Evolutionary conservation across 1,140 invertebrate genomes (phyloP).

Genomic region (Hermetia illucens): DNA sequence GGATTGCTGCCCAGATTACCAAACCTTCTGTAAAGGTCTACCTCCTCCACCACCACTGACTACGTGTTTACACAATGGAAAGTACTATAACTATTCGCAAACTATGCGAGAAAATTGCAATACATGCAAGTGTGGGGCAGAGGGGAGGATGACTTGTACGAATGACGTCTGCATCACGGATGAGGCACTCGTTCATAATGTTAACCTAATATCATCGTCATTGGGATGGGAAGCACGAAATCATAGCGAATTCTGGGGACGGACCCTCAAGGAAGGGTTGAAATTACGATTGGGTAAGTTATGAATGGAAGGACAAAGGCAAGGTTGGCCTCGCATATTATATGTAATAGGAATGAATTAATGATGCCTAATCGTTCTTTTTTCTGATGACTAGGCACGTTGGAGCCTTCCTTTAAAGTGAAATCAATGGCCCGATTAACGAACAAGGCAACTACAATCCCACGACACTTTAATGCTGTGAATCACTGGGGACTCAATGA

Average conservation of each 20-base stretch:
- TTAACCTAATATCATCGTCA: slow-evolving; percentile 41
- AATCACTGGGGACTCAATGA: slow-evolving; percentile 57
- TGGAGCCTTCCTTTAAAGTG: slow-evolving; percentile 41
- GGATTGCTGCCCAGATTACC: slow-evolving; percentile 84
- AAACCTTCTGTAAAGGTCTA: slow-evolving; percentile 46
- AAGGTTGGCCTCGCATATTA: background rate
- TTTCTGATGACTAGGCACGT: slow-evolving; percentile 37
- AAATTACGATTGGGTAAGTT: slow-evolving; percentile 54
- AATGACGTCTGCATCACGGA: slow-evolving; percentile 59
- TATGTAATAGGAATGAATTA: slow-evolving; percentile 14
- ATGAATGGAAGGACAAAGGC: slow-evolving; percentile 9
- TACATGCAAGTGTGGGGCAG: slow-evolving; percentile 47
- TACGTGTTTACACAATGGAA: background rate
- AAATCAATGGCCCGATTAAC: slow-evolving; percentile 53
- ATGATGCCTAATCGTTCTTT: too few relatives aligned
- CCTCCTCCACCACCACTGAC: background rate
- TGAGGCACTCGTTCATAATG: slow-evolving; percentile 42
- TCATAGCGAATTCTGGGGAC: slow-evolving; percentile 71
- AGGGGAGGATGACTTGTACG: slow-evolving; percentile 50
- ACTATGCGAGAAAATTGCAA: slow-evolving; percentile 57
- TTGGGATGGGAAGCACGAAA: slow-evolving; percentile 63
- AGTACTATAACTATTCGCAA: background rate
- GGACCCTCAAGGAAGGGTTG: slow-evolving; percentile 66
- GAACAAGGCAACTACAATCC: slow-evolving; percentile 43
- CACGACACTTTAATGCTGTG: slow-evolving; percentile 58